These are phyloP conservation scores for Lepus europaeus DNA, from an alignment of 2,113 vertebrate genomes.

Conservation along the genomic window DNA sequence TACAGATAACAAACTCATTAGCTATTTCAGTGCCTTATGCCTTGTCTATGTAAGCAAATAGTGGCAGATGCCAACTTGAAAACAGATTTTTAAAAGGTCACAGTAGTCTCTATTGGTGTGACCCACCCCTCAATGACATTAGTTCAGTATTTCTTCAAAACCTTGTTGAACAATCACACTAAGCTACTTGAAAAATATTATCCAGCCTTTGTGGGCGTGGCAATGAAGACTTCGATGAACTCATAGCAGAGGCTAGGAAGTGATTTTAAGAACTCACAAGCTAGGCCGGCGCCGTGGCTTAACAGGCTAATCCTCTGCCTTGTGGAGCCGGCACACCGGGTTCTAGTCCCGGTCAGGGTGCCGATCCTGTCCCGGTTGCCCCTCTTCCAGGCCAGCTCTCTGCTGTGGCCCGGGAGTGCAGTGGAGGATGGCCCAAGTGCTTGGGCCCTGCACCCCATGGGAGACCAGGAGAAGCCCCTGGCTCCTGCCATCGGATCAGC, in stretches of 20 bases:
- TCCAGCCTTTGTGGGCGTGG: conserved; percentile 5
- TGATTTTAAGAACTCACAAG: too few relatives aligned
- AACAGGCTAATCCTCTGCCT: too few relatives aligned
- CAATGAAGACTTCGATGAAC: not conserved
- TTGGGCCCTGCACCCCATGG: too few relatives aligned
- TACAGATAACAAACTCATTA: conserved; percentile 33
- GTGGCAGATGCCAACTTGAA: not conserved
- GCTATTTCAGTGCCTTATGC: not conserved
- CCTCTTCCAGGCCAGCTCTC: too few relatives aligned
- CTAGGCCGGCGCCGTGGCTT: too few relatives aligned
- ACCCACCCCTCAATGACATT: not conserved
- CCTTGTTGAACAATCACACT: not conserved
- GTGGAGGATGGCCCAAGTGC: too few relatives aligned
- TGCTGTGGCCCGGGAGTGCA: too few relatives aligned
- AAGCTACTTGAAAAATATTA: not conserved
- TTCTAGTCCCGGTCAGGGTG: too few relatives aligned
- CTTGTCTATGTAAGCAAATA: not conserved
- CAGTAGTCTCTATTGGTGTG: not conserved
- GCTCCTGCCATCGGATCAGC: too few relatives aligned
- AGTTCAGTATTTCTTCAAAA: conserved; percentile 20
- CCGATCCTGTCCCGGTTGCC: too few relatives aligned
- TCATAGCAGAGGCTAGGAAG: not conserved
- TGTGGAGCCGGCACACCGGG: too few relatives aligned
- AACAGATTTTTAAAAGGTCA: not conserved
- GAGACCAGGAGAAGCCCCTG: too few relatives aligned